Evolutionary conservation across 2,797 vertebrate species (phyloP), one percentile per base, ranked within the genome.

Genomic region (Trachurus trachurus): DNA sequence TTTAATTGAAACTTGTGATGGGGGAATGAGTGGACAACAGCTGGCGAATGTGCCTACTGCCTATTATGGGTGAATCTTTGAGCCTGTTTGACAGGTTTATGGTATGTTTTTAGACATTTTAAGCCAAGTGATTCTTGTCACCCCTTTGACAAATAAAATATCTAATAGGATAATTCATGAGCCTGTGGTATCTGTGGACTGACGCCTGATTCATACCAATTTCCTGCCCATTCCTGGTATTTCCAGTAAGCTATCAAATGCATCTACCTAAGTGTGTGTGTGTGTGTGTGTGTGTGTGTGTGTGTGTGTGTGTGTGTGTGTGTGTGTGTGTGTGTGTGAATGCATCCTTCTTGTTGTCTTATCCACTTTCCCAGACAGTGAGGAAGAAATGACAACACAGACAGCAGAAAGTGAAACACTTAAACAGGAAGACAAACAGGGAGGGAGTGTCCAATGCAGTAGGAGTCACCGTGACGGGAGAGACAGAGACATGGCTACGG

Each of bases 381-480:
- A 74, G 61, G 58, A 68, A 45, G 42, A 71, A 53, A 86, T 54
- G 56, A 74, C 76, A 78, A 47, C 7, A 63, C 78, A 75, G 76
- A 82, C 77, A 76, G 74, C 71, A 26, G 40, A 78, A 69, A 85
- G 74, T 75, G 60, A 89, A 82, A 71, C 72, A 70, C 77, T 87
- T 76, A 68, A 83, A 85, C 56, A 71, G 74, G 60, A 78, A 88
- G 78, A 80, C 79, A 88, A 84, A 83, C 79, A 75, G n/a, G 50
- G 67, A 74, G 70, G 71, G 78, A 67, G 70, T 5, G 73, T 76
- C 73, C 17, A 31, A 19, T 57, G 65, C 15, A 16, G 78, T 26
- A 50, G 78, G 81, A 89, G 82, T 81, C 86, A 63, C n/a, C 60
- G 52, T 62, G 82, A 80, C 5, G 73, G 66, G 52, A 66, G 59